Conservation (phyloP, 2,888 invertebrate genomes). For the Hecatera dysodea region DNA sequence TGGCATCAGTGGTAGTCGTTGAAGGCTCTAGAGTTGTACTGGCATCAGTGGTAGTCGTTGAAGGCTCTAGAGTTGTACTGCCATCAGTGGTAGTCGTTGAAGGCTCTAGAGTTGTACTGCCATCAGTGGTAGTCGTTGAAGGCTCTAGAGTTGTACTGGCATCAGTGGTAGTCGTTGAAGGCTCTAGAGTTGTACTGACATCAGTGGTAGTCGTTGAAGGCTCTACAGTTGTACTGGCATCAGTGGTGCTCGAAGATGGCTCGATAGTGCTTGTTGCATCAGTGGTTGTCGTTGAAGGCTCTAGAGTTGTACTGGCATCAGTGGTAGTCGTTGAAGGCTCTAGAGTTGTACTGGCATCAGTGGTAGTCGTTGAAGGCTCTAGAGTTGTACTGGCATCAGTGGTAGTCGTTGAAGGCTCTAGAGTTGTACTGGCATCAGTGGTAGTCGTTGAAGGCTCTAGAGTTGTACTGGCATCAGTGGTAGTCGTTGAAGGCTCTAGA, state of each 20-base stretch:
- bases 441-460: neutral
- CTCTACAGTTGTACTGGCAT: neutral
- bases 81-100: neutral
- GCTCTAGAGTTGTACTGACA: too few relatives aligned
- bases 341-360: neutral
- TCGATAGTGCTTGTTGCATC: too few relatives aligned
- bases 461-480: neutral
- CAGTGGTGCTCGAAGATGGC: neutral
- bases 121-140: too few relatives aligned
- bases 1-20: too few relatives aligned
- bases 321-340: neutral
- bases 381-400: neutral
- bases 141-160: too few relatives aligned
- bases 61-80: neutral
- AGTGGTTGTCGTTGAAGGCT: neutral
- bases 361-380: neutral
- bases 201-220: neutral
- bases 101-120: fast-evolving
- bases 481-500: too few relatives aligned
- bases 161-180: too few relatives aligned
- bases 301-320: too few relatives aligned
- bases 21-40: neutral
- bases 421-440: too few relatives aligned
- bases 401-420: neutral
- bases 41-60: neutral